Evolutionary conservation across 2,888 invertebrate species (phyloP), one percentile per base, ranked within the genome.

Genomic region (Ernsta delagoae): DNA sequence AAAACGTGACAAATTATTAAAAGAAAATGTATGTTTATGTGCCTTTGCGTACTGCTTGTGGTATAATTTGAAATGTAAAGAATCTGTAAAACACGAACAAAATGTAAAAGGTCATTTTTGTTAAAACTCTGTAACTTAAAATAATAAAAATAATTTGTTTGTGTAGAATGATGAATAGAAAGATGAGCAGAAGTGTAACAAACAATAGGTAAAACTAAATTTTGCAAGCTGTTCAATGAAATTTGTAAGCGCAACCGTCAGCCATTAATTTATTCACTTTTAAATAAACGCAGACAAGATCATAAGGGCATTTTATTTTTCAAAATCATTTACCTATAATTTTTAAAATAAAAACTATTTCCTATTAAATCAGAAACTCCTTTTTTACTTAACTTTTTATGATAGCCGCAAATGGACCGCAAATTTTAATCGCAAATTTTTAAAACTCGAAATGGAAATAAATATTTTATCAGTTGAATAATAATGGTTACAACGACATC

Each of bases 251-350:
- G 70, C 72, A 71, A 71, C 72, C 72, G 71, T 65, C 68, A 71
- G 53, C 68, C 71, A 74, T 75, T 78, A 76, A 78, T 77, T 77
- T 78, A 78, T 78, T 78, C 69, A 76, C 75, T 74, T 73, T 75
- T 72, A 73, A 77, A 74, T 75, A 73, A 66, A 66, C 16, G 66
- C 63, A 70, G 71, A 74, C 67, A 71, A 73, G 66, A 74, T 70
- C 65, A 72, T 57, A 57, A 24, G 36, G 53, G 9, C 8, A 57
- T 59, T 36, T 39, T 59, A 36, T 59, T 36, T 59, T 59, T n/a
- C 12, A n/a, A 31, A 2, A 5, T 34, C 34, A 31, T 31, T 31
- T 31, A 31, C 31, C 31, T 31, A 31, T 31, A 16, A 16, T 16
- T 16, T 16, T 16, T 16, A 16, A 16, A 16, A 16, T 16, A 16